Evolutionary conservation across 2,797 vertebrate species (phyloP).

Genomic region (Melanotaenia boesemani): DNA sequence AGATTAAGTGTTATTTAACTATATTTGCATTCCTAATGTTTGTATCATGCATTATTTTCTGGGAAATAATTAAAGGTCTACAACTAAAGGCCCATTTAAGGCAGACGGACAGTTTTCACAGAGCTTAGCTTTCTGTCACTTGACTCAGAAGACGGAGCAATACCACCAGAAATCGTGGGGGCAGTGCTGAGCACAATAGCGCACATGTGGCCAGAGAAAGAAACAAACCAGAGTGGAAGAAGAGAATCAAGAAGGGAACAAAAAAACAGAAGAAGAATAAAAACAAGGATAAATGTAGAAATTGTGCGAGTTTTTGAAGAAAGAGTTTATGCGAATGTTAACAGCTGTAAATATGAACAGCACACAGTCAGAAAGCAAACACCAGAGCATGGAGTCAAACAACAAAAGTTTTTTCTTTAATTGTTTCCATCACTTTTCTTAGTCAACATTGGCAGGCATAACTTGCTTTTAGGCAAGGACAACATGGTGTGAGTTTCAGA

Average conservation of each 20-base stretch:
- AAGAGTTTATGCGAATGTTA: too few species aligned
- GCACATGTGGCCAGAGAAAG: too few species aligned
- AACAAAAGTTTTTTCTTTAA: constrained; percentile 53
- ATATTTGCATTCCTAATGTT: not conserved
- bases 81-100: not conserved
- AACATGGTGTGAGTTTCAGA: constrained; percentile 56
- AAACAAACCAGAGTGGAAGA: too few species aligned
- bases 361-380: not conserved
- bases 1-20: not conserved
- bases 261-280: too few species aligned
- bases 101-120: too few species aligned
- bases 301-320: too few species aligned
- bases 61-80: not conserved
- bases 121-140: too few species aligned
- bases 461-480: constrained; percentile 58
- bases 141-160: too few species aligned
- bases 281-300: too few species aligned
- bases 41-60: not conserved
- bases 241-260: too few species aligned
- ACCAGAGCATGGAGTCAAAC: constrained; percentile 44
- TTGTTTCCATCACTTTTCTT: constrained; percentile 58
- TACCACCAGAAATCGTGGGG: too few species aligned
- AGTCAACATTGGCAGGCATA: constrained; percentile 61
- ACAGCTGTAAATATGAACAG: not conserved
- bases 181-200: too few species aligned